These are phyloP conservation scores for Tachycineta bicolor DNA, from an alignment of 2,113 vertebrate species.

Conservation along the genomic window DNA sequence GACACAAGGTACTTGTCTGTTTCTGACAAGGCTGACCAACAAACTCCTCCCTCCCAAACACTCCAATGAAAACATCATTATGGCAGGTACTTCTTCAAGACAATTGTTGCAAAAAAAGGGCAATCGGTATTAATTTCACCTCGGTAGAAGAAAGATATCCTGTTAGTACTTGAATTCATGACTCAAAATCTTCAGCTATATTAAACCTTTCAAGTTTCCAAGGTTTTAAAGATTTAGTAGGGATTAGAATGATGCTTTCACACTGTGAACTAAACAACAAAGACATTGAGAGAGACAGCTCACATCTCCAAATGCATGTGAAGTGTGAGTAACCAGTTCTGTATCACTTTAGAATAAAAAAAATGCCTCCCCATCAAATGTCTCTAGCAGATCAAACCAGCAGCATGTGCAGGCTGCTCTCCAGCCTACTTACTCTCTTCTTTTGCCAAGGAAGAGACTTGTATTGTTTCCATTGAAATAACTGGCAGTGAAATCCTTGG, in stretches of 20 bases:
- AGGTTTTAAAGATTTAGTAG: background rate
- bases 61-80: background rate
- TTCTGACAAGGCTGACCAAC: background rate
- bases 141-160: background rate
- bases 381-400: background rate
- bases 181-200: background rate
- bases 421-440: background rate
- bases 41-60: background rate
- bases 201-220: background rate
- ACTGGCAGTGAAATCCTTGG: background rate
- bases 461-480: background rate
- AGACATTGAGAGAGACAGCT: background rate
- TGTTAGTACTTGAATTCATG: background rate
- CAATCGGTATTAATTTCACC: background rate
- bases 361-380: background rate
- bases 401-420: background rate
- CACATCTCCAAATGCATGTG: background rate
- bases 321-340: background rate
- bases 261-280: background rate
- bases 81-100: background rate
- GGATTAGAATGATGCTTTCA: background rate
- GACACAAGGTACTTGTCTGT: background rate
- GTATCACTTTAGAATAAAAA: background rate
- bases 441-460: background rate
- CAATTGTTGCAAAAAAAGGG: background rate